Evolutionary conservation across 2,113 vertebrate species (phyloP), one percentile per base, ranked within the genome.

Genomic region (Periophthalmodon schlosseri): DNA sequence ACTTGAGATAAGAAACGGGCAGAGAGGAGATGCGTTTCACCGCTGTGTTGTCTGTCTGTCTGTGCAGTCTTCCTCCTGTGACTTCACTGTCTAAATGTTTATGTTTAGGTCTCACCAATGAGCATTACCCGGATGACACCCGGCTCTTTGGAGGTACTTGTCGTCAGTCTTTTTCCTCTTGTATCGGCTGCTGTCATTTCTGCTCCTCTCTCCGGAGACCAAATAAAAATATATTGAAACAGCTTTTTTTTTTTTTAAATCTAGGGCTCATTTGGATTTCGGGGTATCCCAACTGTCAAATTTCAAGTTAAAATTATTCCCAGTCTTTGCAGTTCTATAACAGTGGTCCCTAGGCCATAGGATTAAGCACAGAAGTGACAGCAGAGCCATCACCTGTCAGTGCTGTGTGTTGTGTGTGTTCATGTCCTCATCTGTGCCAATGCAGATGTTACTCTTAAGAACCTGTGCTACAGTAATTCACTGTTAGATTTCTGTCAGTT

Each of bases 21-120:
- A 60, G 16, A 71, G 56, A 56, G 70, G 61, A 66, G 63, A 75
- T 2, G 14, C 50, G 69, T 76, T 78, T 81, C 64, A 68, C 77
- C 8, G 76, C 70, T 70, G 71, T 89, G 82, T 80, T 89, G 71
- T 63, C 39, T 88, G 79, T 88, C 84, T 90, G 76, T 28, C 76
- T 82, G 82, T 90, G 18, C 74, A 81, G 82, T 90, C 83, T 88
- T 82, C 88, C 85, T 77, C 85, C 78, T 89, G 82, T 88, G 90
- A 92, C 80, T 91, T 92, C 89, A 93, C 93, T 91, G 90, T 92
- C 61, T 72, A 90, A 74, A 91, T 94, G 91, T 94, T 87, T 94
- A 93, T 94, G 93, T 94, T 91, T 93, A 94, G 93, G 93, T 94
- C 87, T 94, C 86, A 91, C 92, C 92, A 90, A 86, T 93, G 93